Conservation (phyloP, 2,888 invertebrate species). For the Sipunculus nudus region DNA sequence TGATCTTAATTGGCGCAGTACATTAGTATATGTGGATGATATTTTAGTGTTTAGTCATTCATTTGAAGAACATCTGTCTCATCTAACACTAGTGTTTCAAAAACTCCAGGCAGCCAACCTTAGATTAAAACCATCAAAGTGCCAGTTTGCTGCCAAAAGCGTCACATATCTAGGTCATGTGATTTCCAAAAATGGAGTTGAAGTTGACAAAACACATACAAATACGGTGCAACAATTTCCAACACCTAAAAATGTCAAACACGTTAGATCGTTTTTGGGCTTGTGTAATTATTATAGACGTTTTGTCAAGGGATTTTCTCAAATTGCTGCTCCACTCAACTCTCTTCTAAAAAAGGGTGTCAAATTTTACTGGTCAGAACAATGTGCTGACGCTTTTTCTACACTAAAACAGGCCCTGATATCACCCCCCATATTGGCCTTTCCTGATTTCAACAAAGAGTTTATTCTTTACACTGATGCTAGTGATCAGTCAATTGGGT, state of each 20-base stretch:
- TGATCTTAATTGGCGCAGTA: neutral
- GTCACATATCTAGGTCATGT: neutral
- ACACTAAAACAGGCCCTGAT: neutral
- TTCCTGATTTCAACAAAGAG: neutral
- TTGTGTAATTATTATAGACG: constrained; percentile 6
- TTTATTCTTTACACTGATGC: constrained; percentile 5
- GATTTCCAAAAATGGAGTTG: neutral
- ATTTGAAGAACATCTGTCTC: neutral
- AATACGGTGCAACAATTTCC: neutral
- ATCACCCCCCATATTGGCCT: neutral
- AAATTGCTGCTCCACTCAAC: neutral
- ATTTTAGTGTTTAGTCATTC: neutral
- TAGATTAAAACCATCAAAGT: constrained; percentile 6
- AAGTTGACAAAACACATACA: neutral
- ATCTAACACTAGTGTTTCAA: neutral
- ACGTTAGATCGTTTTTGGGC: constrained; percentile 3
- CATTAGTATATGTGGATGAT: constrained; percentile 1
- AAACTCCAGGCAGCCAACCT: neutral
- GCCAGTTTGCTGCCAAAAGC: neutral
- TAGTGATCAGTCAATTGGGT: constrained; percentile 23
- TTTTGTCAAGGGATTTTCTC: neutral
- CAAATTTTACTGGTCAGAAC: neutral
- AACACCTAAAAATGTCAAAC: neutral
- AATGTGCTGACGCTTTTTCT: neutral
- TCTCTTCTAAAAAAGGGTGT: neutral